Evolutionary conservation across 2,797 vertebrate genomes (phyloP), one percentile per base, ranked within the genome.

Genomic region (Cossypha polioptera): DNA sequence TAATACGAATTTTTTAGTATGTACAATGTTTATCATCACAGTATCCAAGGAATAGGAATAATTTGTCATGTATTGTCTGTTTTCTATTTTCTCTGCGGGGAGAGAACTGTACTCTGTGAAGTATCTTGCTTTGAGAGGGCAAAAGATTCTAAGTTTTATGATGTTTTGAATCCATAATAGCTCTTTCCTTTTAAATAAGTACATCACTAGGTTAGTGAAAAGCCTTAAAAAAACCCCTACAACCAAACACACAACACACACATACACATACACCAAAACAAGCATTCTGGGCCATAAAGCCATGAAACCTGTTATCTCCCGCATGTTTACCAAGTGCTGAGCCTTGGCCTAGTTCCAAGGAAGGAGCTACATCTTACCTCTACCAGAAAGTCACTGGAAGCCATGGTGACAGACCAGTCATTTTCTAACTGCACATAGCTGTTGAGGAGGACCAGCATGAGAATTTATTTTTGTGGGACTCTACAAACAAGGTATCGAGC

Each of bases 391-490:
- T 51, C 81, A 87, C 89, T 80, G 3, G 48, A 92, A 94, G 66
- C 22, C 35, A 26, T 2, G 16, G 65, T 72, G 83, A 92, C 89
- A 90, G 62, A 75, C n/a, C 57, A 91, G 85, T 74, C 85, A 58
- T 77, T 77, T 86, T 71, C 65, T 83, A 94, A 88, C 45, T 17
- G 72, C 43, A 55, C 16, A 1, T 51, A 94, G 88, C 67, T 80
- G 85, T 65, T 68, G 57, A 92, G 73, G 54, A 94, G 61, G 68
- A 86, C n/a, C 76, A 90, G 92, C 26, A 68, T 0, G 0, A 75
- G 45, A 82, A 96, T 94, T 88, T 92, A 91, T 94, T 94, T 94
- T 33, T 77, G 82, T 65, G 47, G 38, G 66, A 83, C 85, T 88
- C 85, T 65, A 94, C 82, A 86, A 95, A 96, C 68, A 89, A 92